Conservation (phyloP, 2,113 vertebrate genomes). For the Calidris pygmaea region DNA sequence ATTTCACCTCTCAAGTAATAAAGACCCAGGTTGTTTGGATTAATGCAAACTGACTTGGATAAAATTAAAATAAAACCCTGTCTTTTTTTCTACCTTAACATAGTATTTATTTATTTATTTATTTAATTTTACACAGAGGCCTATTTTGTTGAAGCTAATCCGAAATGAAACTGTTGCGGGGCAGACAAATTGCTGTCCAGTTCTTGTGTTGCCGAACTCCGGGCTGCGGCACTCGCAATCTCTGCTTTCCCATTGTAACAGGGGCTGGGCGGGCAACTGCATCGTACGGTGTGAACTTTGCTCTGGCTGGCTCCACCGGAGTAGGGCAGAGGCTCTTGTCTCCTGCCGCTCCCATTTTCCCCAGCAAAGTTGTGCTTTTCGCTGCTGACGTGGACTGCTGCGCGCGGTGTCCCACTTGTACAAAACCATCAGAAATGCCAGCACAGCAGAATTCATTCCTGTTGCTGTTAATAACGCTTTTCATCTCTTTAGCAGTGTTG, state of each 20-base stretch:
- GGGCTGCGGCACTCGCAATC: neutral
- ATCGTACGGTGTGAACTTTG: rapidly evolving
- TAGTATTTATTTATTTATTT: neutral
- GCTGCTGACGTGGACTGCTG: neutral
- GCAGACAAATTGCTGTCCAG: neutral
- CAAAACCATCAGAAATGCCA: rapidly evolving
- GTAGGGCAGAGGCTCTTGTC: neutral
- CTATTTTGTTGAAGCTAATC: neutral
- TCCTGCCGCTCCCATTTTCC: neutral
- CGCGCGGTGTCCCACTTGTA: no score
- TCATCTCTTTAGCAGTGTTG: neutral
- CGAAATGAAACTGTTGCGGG: neutral
- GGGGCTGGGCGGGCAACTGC: neutral
- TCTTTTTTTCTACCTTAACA: neutral
- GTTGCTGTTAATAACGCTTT: neutral
- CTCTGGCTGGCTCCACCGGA: neutral
- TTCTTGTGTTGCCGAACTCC: neutral
- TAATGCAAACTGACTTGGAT: neutral
- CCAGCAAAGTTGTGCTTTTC: neutral
- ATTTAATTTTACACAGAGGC: neutral
- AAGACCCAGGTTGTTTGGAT: neutral
- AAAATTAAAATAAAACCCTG: neutral
- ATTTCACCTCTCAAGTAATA: neutral
- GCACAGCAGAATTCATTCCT: neutral
- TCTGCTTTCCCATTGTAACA: neutral